Evolutionary conservation across 2,113 vertebrate genomes (phyloP).

Genomic region (Podocnemis expansa): DNA sequence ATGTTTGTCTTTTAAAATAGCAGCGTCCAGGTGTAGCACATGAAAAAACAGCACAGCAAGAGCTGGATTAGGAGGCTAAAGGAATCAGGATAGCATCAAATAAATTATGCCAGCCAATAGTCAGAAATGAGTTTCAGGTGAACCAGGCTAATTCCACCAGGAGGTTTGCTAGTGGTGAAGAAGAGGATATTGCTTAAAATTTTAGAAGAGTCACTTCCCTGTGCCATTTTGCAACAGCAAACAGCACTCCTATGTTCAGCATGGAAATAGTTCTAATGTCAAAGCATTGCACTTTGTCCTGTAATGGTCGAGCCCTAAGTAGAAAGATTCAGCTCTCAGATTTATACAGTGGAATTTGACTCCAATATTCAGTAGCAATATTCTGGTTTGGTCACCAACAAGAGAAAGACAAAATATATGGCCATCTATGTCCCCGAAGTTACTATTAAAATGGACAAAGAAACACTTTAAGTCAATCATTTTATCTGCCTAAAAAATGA

Average conservation of each 20-base stretch:
- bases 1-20: slow-evolving; percentile 72
- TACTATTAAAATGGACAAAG: too few relatives aligned
- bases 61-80: slow-evolving; percentile 47
- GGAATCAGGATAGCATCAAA: slow-evolving; percentile 21
- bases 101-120: not conserved
- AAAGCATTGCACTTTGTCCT: accelerated
- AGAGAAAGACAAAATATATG: too few relatives aligned
- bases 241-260: not conserved
- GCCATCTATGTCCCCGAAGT: too few relatives aligned
- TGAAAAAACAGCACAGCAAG: slow-evolving; percentile 33
- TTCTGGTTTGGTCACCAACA: too few relatives aligned
- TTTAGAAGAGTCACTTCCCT: not conserved
- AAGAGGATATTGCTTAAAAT: accelerated
- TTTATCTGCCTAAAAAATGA: too few relatives aligned
- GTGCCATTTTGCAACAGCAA: not conserved
- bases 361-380: not conserved
- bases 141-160: not conserved
- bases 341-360: not conserved
- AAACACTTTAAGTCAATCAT: too few relatives aligned
- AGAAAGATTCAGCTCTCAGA: not conserved
- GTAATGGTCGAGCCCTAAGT: not conserved
- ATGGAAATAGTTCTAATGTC: not conserved
- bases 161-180: not conserved
- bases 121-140: not conserved
- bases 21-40: slow-evolving; percentile 43